Percentiles rank a stretch among this genome's conserved stretches.
Conservation (phyloP, 2,797 vertebrate species). For the Sebastes minor region DNA sequence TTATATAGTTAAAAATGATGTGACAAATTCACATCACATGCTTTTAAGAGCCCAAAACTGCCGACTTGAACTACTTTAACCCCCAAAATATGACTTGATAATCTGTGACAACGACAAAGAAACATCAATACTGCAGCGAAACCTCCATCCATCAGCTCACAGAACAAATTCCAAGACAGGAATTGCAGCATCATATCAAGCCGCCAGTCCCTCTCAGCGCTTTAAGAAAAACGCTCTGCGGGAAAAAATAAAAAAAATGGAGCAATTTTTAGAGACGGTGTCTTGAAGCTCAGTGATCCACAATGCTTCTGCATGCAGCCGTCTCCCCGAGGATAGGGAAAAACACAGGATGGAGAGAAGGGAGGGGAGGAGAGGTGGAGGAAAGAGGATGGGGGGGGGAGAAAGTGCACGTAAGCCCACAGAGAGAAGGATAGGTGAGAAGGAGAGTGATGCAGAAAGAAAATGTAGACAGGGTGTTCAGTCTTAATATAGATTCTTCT, state of each 20-base stretch:
- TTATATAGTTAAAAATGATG: conserved; percentile 21
- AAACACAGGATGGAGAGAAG: conserved; percentile 45
- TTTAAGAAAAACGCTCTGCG: conserved; percentile 35
- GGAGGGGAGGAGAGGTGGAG: conserved; percentile 14
- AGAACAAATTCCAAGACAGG: background rate
- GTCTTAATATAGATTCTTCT: conserved; percentile 60
- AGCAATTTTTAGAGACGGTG: conserved; percentile 64
- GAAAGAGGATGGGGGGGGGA: background rate
- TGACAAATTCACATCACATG: background rate
- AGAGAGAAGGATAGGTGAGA: conserved; percentile 28
- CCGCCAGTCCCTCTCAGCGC: conserved; percentile 11
- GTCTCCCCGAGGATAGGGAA: conserved; percentile 60
- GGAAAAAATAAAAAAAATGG: conserved; percentile 27
- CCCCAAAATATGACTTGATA: conserved; percentile 6
- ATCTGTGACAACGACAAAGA: conserved; percentile 24
- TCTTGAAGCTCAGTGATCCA: conserved; percentile 79
- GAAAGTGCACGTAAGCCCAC: background rate
- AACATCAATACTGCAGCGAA: conserved; percentile 52
- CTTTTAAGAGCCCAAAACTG: background rate
- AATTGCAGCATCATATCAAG: conserved; percentile 38
- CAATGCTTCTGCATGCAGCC: conserved; percentile 62
- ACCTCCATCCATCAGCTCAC: conserved; percentile 24
- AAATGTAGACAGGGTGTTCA: conserved; percentile 39
- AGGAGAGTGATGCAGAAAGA: conserved; percentile 48
- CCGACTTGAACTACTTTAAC: background rate